Conservation (phyloP, 2,888 invertebrate genomes). For the Xanthorhoe spadicearia region DNA sequence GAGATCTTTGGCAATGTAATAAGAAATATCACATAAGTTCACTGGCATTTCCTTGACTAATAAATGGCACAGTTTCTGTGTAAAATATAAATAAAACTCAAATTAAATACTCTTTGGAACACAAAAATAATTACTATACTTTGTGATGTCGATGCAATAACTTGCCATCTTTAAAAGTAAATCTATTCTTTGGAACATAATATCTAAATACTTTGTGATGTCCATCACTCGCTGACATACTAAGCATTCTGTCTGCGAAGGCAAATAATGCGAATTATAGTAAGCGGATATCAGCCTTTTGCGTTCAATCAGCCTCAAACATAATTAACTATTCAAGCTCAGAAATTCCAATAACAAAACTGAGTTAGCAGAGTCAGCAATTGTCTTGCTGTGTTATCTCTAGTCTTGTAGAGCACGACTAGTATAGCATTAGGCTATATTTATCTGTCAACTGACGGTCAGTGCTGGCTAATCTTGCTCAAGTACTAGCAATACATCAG, state of each 20-base stretch:
- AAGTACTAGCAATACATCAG: too few relatives aligned
- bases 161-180: neutral
- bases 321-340: neutral
- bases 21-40: constrained; percentile 30
- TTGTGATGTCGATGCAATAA: neutral
- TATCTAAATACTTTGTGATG: neutral
- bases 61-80: constrained; percentile 13
- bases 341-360: neutral
- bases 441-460: too few relatives aligned
- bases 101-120: constrained; percentile 9
- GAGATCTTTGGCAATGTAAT: constrained; percentile 29
- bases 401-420: too few relatives aligned
- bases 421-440: too few relatives aligned
- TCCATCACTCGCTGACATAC: neutral
- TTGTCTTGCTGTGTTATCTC: too few relatives aligned
- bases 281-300: neutral
- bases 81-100: constrained; percentile 5
- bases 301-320: constrained; percentile 1
- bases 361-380: neutral
- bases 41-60: constrained; percentile 19
- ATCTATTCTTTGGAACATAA: constrained; percentile 8
- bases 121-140: neutral
- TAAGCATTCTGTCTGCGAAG: neutral
- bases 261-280: neutral
- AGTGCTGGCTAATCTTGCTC: too few relatives aligned